These are phyloP conservation scores for Idaea biselata DNA, from an alignment of 2,888 invertebrate species.

Conservation along the genomic window DNA sequence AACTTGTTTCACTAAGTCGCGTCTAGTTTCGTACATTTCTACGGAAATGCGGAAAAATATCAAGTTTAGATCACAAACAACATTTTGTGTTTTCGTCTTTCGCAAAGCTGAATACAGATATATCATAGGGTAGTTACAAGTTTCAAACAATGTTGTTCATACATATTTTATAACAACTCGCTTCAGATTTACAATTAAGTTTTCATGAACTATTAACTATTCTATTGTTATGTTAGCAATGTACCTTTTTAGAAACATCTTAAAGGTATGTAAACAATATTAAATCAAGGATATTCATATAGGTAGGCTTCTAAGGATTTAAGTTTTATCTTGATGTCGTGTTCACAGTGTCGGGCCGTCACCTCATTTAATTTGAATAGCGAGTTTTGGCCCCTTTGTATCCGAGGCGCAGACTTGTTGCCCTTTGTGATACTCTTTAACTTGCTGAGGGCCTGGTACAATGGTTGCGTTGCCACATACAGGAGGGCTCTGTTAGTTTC, in stretches of 20 bases:
- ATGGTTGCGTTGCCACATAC: constrained; percentile 21
- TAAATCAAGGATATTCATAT: not conserved
- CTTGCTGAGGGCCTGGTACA: constrained; percentile 38
- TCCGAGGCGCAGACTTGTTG: constrained; percentile 33
- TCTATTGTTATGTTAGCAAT: no score
- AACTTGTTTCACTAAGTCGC: constrained; percentile 15
- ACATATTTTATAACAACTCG: no score
- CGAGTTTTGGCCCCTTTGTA: constrained; percentile 38
- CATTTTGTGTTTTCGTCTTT: constrained; percentile 3
- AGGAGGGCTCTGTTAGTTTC: constrained; percentile 11
- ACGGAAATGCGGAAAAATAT: constrained; percentile 17
- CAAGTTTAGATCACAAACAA: constrained; percentile 15
- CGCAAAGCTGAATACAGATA: constrained; percentile 4
- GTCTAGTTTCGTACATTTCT: constrained; percentile 9
- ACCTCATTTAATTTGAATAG: constrained; percentile 50
- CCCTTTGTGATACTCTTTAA: constrained; percentile 42
- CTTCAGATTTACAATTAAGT: no score
- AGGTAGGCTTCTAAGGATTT: constrained; percentile 9
- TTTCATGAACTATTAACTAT: no score
- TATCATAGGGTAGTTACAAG: no score
- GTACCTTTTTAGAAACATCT: no score
- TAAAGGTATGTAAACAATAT: not conserved
- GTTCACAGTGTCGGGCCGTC: constrained; percentile 21
- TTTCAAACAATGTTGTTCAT: no score
- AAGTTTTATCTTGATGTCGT: constrained; percentile 7